Percentiles rank a stretch among this genome's conserved stretches.
Evolutionary conservation across 1,140 invertebrate species (phyloP).

Genomic region (Leguminivora glycinivorella): DNA sequence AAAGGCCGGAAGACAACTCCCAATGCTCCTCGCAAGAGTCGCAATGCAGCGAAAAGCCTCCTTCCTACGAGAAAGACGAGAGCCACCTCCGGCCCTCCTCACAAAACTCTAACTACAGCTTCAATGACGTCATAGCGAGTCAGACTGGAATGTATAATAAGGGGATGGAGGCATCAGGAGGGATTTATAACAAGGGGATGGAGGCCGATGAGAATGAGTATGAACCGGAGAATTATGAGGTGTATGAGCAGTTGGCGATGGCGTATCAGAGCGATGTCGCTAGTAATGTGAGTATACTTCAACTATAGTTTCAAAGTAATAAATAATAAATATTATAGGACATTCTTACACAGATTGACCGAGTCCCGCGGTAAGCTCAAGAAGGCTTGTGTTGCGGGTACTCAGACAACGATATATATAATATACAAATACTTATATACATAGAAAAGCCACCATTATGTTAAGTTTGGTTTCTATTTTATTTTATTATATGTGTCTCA

Average conservation of each 20-base stretch:
- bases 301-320: not conserved
- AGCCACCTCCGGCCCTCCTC: conserved; percentile 61
- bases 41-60: conserved; percentile 45
- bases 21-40: conserved; percentile 63
- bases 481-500: too few species aligned
- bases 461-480: too few species aligned
- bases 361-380: too few species aligned
- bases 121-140: conserved; percentile 61
- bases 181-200: conserved; percentile 42
- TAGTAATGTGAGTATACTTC: conserved; percentile 45
- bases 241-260: conserved; percentile 70
- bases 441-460: too few species aligned
- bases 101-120: conserved; percentile 65
- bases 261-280: conserved; percentile 68
- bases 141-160: conserved; percentile 44
- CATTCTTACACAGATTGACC: too few species aligned
- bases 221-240: conserved; percentile 57
- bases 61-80: conserved; percentile 61
- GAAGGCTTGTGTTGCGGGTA: too few species aligned
- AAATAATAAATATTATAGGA: too few species aligned
- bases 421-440: too few species aligned
- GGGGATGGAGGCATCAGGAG: conserved; percentile 38
- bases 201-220: conserved; percentile 49
- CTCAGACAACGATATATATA: too few species aligned
- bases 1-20: conserved; percentile 36